Evolutionary conservation across 2,113 vertebrate species (phyloP).

Genomic region (Falcunculus frontatus): DNA sequence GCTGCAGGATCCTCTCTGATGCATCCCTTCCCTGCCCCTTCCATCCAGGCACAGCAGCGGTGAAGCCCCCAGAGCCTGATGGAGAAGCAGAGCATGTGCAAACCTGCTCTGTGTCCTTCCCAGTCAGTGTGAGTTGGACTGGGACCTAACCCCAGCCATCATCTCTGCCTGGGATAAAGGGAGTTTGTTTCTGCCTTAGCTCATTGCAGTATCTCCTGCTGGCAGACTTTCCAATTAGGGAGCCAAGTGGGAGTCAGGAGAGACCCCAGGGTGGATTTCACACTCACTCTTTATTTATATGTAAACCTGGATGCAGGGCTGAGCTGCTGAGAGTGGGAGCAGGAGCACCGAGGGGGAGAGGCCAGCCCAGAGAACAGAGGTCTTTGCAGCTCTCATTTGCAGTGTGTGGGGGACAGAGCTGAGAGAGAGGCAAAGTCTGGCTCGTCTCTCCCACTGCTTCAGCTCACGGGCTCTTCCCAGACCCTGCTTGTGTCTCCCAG

Average conservation of each 20-base stretch:
- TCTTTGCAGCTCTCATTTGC: constrained; percentile 1
- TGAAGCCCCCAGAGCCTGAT: background rate
- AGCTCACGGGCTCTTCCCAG: background rate
- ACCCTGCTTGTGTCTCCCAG: background rate
- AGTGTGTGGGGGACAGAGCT: background rate
- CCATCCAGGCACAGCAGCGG: background rate
- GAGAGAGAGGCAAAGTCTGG: background rate
- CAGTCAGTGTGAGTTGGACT: background rate
- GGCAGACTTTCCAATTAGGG: constrained; percentile 57
- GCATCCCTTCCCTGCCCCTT: background rate
- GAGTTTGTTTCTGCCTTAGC: constrained; percentile 27
- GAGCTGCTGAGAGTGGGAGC: constrained; percentile 41
- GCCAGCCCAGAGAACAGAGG: background rate
- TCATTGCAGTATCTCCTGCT: constrained; percentile 50
- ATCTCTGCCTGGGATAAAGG: constrained; percentile 13
- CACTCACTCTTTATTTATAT: constrained; percentile 52
- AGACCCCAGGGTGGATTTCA: constrained; percentile 61
- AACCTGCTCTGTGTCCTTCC: background rate
- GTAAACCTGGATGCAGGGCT: constrained; percentile 54
- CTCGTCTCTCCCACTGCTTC: background rate
- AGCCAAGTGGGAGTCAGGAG: constrained; percentile 58
- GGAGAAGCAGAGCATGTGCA: background rate
- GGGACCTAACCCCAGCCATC: background rate
- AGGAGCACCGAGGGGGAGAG: background rate
- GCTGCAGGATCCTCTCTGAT: background rate